Evolutionary conservation across 2,797 vertebrate genomes (phyloP), one percentile per base, ranked within the genome.

Genomic region (Pangasius larnaudii): DNA sequence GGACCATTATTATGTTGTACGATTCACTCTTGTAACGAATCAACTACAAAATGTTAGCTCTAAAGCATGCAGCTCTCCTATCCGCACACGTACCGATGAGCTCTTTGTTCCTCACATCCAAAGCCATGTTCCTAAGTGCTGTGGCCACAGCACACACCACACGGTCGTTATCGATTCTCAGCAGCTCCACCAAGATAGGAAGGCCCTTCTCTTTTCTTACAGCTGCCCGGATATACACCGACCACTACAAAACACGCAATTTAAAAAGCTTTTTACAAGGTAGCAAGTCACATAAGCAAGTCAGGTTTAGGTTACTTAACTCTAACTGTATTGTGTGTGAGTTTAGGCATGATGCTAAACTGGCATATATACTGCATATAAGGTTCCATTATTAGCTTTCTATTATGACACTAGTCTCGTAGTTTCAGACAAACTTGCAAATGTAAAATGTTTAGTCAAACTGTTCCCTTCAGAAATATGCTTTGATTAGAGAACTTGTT

Each of bases 101-200:
- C 89, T 99, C 98, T 94, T 99, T 99, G 95, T 99, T 99, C 95
- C 98, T 97, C 93, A 99, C 97, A 92, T 99, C 98, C 95, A 99
- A 95, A 92, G 98, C 98, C 98, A 99, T 99, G 96, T 99, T 99
- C 87, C 98, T 96, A 91, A 99, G 96, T 0, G 98, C 98, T 0
- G 98, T 99, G 91, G 98, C 98, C 89, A 99, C 98, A 0, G 98
- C 98, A 83, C 98, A 99, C 39, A 99, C 98, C 91, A 99, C 98
- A 22, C 98, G 97, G 94, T 99, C 98, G 5, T 99, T 99, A 95
- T 99, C 98, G 96, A 99, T 99, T 94, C 98, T 97, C 91, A 99
- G 97, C 88, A 99, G 92, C 89, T 99, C 98, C 96, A 99, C 98
- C 71, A 99, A 92, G 90, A 99, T 99, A 0, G 98, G 98, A 87